Conservation (phyloP, 2,888 invertebrate species). For the Ashinkailepas kermadecensis region DNA sequence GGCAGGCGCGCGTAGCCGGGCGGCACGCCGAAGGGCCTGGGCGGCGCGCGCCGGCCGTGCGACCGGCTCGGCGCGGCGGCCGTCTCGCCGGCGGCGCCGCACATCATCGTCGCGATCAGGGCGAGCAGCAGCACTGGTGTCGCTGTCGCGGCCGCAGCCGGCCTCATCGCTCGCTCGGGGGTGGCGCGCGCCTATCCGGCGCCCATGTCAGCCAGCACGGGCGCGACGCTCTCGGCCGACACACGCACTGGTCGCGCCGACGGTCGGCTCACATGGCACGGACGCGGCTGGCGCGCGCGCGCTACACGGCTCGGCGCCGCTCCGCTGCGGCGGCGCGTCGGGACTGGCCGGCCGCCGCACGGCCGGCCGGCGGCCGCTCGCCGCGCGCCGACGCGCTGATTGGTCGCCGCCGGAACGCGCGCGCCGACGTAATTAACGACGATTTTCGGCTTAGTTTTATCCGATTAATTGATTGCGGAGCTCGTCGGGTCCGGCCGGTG, state of each 20-base stretch:
- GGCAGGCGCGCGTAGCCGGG: not conserved
- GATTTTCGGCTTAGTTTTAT: conserved; percentile 15
- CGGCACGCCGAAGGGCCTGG: not conserved
- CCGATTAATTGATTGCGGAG: conserved; percentile 2
- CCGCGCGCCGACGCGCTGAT: not conserved
- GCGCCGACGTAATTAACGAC: not conserved
- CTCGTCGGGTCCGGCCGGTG: not conserved
- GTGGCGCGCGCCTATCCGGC: not conserved
- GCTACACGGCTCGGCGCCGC: not conserved
- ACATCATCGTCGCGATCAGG: not conserved
- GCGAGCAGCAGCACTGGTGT: not conserved
- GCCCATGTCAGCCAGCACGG: not conserved
- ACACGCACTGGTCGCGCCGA: too few species aligned
- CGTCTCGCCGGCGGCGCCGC: not conserved
- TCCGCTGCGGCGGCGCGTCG: not conserved
- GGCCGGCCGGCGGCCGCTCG: not conserved
- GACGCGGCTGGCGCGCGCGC: too few species aligned
- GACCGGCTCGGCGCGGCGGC: not conserved
- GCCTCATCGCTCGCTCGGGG: not conserved
- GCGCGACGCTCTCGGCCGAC: too few species aligned
- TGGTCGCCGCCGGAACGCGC: not conserved
- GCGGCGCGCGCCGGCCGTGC: not conserved
- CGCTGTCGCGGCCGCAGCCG: not conserved
- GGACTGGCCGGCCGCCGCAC: not conserved
- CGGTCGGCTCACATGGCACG: too few species aligned